Conservation (phyloP, 2,888 invertebrate species). For the Torymus auratus region DNA sequence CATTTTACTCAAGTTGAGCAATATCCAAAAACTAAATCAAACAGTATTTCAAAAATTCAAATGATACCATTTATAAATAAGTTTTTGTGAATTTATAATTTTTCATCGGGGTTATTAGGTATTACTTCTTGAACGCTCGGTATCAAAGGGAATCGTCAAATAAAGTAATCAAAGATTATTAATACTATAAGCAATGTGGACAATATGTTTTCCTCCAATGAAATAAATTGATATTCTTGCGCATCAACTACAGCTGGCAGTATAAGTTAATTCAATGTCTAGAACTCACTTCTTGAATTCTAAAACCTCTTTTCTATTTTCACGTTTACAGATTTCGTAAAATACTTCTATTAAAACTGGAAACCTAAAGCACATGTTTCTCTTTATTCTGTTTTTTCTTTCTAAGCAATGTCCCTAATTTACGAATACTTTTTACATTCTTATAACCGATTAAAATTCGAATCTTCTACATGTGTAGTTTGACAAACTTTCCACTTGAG, state of each 20-base stretch:
- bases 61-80: too few species aligned
- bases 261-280: constrained; percentile 36
- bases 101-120: too few species aligned
- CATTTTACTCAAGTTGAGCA: constrained; percentile 40
- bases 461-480: too few species aligned
- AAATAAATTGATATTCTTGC: constrained; percentile 21
- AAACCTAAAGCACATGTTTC: too few species aligned
- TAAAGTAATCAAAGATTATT: constrained; percentile 60
- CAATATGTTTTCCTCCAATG: constrained; percentile 63
- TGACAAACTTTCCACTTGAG: not conserved
- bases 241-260: constrained; percentile 62
- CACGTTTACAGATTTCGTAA: not conserved
- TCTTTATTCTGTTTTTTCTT: too few species aligned
- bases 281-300: constrained; percentile 3
- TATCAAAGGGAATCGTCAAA: not conserved
- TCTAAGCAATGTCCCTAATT: too few species aligned
- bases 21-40: not conserved
- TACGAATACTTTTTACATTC: too few species aligned
- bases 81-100: not conserved
- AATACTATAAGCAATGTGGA: constrained; percentile 72
- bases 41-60: too few species aligned
- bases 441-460: too few species aligned
- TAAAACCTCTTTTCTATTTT: not conserved
- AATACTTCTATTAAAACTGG: too few species aligned
- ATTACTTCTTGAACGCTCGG: constrained; percentile 6